A percentile compares a stretch with the other conserved stretches of the same genome.
Conservation (phyloP, 2,888 invertebrate species). For the Parnassius mnemosyne region DNA sequence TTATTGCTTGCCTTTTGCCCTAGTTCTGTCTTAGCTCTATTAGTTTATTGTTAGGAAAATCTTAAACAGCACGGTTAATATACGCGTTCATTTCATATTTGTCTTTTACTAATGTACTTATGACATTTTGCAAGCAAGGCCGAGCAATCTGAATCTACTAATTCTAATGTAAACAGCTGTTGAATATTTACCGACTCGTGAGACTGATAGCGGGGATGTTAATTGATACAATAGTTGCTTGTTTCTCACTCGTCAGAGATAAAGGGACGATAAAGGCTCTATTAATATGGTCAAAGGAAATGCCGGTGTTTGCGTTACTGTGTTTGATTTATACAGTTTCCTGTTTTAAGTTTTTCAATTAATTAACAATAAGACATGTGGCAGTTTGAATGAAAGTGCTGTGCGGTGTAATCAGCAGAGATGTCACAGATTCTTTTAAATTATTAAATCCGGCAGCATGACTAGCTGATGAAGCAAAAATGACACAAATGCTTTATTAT, state of each 20-base stretch:
- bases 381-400: too few relatives aligned
- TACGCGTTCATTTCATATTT: slow-evolving; percentile 12
- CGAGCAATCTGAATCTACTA: slow-evolving; percentile 40
- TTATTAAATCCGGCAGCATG: too few relatives aligned
- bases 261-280: slow-evolving; percentile 55
- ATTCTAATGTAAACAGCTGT: slow-evolving; percentile 52
- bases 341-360: slow-evolving; percentile 40
- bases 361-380: slow-evolving; percentile 2
- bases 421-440: too few relatives aligned
- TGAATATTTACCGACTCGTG: slow-evolving; percentile 54
- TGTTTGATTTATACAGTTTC: slow-evolving; percentile 59
- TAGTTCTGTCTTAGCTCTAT: too few relatives aligned
- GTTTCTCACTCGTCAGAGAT: slow-evolving; percentile 48
- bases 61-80: background rate
- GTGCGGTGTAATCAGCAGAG: too few relatives aligned
- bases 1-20: too few relatives aligned
- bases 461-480: too few relatives aligned
- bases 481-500: too few relatives aligned
- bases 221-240: slow-evolving; percentile 56
- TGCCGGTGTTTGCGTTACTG: slow-evolving; percentile 53
- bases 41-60: background rate
- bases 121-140: slow-evolving; percentile 35
- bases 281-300: slow-evolving; percentile 68
- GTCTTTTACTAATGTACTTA: slow-evolving; percentile 16
- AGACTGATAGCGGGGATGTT: slow-evolving; percentile 44